phyloP scores from a whole-genome alignment of 2,113 vertebrate species.

The Labrus mixtus region DNA sequence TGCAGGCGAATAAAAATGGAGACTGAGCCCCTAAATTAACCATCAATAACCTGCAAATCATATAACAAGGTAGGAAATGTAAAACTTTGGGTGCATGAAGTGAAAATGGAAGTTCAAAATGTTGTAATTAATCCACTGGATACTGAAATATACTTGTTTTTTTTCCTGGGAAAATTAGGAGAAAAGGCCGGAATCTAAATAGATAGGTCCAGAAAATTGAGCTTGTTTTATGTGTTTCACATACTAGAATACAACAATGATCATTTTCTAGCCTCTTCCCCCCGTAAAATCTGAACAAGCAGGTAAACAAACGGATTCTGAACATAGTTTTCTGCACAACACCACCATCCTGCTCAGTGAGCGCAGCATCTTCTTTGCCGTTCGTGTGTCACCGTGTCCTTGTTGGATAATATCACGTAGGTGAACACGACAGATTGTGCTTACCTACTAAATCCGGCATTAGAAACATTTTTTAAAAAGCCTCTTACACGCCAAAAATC shows the following conservation, averaged over 20 bases:
- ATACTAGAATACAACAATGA: background rate
- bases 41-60: too few species aligned
- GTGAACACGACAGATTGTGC: slow-evolving; percentile 82
- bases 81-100: too few species aligned
- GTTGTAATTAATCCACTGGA: too few species aligned
- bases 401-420: slow-evolving; percentile 73
- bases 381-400: slow-evolving; percentile 38
- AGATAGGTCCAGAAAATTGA: background rate
- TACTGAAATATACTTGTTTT: too few species aligned
- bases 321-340: background rate
- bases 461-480: slow-evolving; percentile 79
- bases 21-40: too few species aligned
- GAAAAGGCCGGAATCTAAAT: too few species aligned
- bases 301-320: background rate
- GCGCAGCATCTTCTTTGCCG: background rate
- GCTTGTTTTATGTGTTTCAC: background rate
- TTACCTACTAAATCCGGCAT: slow-evolving; percentile 82
- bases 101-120: too few species aligned
- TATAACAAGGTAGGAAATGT: too few species aligned
- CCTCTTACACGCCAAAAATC: slow-evolving; percentile 82
- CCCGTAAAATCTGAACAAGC: too few species aligned
- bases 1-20: background rate
- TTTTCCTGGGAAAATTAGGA: too few species aligned
- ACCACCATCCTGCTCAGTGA: background rate
- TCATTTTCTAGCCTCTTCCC: background rate